phyloP scores from a whole-genome alignment of 2,797 vertebrate genomes.

The Characodon lateralis region DNA sequence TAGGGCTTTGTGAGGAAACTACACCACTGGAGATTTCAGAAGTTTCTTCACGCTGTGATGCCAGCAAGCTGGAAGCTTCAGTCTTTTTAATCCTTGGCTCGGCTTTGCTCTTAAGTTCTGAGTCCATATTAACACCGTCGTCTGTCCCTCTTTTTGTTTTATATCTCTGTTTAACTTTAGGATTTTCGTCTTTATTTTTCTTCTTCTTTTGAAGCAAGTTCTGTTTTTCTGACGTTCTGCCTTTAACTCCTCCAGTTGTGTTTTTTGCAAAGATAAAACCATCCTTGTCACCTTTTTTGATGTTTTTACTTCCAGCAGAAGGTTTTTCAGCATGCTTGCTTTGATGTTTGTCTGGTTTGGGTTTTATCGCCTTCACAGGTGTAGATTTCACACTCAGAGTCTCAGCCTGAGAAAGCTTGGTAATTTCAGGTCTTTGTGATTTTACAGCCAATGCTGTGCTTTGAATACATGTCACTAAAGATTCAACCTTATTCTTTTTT shows the following conservation, averaged over 20 bases:
- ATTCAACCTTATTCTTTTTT: conserved; percentile 25
- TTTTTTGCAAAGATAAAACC: conserved; percentile 13
- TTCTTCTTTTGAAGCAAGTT: conserved; percentile 10
- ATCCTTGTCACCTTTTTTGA: conserved; percentile 17
- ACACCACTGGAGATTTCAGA: conserved; percentile 19
- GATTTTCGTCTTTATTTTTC: conserved; percentile 28
- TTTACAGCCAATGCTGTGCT: conserved; percentile 23
- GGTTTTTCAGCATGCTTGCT: conserved; percentile 16
- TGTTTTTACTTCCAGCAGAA: conserved; percentile 22
- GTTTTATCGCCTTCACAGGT: conserved; percentile 33
- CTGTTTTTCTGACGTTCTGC: conserved; percentile 11
- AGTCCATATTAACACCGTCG: neutral
- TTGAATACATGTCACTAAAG: conserved; percentile 36
- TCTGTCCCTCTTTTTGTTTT: conserved; percentile 18
- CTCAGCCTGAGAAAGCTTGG: conserved; percentile 7
- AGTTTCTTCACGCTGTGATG: conserved; percentile 30
- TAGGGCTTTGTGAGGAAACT: conserved; percentile 38
- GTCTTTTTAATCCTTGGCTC: conserved; percentile 16
- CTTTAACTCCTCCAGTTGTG: conserved; percentile 7
- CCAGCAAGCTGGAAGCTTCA: conserved; percentile 20
- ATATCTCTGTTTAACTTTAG: neutral
- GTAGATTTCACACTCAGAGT: conserved; percentile 18
- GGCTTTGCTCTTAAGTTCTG: conserved; percentile 7
- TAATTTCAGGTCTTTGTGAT: conserved; percentile 19
- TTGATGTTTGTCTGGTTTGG: conserved; percentile 24